phyloP scores from a whole-genome alignment of 1,140 invertebrate species.

The Pogonus chalceus region DNA sequence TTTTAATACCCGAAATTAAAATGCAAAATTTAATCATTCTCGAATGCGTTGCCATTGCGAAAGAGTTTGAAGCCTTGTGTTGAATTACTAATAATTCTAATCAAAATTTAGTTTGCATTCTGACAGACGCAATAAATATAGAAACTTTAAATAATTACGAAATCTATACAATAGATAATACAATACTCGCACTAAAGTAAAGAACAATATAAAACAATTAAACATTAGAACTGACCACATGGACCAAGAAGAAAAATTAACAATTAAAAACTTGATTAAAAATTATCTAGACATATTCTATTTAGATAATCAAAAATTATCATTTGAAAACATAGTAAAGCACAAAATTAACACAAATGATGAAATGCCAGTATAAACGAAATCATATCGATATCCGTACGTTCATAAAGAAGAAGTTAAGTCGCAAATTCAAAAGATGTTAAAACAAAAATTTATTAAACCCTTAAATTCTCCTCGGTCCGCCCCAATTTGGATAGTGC shows the following conservation, averaged over 20 bases:
- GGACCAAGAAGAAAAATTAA: conserved; percentile 8
- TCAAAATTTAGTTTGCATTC: too few species aligned
- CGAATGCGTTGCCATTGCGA: too few species aligned
- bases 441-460: conserved; percentile 24
- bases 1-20: too few species aligned
- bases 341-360: not conserved
- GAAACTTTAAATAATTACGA: too few species aligned
- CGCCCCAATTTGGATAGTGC: too few species aligned
- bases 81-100: too few species aligned
- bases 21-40: too few species aligned
- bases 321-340: not conserved
- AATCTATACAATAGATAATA: too few species aligned
- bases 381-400: conserved; percentile 27
- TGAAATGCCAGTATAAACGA: conserved; percentile 12
- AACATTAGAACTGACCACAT: conserved; percentile 8
- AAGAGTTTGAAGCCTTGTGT: too few species aligned
- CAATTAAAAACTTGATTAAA: conserved; percentile 1
- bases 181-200: not conserved
- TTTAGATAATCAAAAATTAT: not conserved
- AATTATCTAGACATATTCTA: not conserved
- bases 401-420: conserved; percentile 28
- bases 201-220: not conserved
- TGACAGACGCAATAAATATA: too few species aligned
- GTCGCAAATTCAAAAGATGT: conserved; percentile 25
- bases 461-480: conserved; percentile 31